These are phyloP conservation scores for Orthosia gracilis DNA, from an alignment of 2,888 invertebrate genomes.

Conservation along the genomic window DNA sequence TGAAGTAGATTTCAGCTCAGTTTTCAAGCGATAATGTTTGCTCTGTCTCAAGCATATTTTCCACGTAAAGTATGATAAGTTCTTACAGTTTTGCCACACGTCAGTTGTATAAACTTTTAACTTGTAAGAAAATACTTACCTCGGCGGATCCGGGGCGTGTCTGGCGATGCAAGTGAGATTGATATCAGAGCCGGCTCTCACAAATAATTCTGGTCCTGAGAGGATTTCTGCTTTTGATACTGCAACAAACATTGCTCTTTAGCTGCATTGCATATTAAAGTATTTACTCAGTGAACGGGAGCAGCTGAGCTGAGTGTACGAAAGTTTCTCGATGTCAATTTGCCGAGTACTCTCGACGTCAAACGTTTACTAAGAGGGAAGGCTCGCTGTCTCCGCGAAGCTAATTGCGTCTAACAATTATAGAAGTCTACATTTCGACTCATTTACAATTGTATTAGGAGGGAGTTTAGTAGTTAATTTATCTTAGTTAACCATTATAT, in stretches of 20 bases:
- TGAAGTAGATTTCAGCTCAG: slow-evolving; percentile 22
- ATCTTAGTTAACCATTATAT: slow-evolving; percentile 23
- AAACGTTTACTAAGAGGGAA: slow-evolving; percentile 46
- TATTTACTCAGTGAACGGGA: slow-evolving; percentile 30
- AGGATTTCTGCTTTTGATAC: slow-evolving; percentile 97
- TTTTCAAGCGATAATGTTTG: slow-evolving; percentile 22
- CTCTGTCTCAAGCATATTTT: slow-evolving; percentile 33
- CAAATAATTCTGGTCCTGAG: slow-evolving; percentile 96
- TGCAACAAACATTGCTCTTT: slow-evolving; percentile 80
- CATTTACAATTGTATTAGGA: slow-evolving; percentile 35
- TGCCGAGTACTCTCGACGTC: slow-evolving; percentile 32
- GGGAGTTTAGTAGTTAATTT: slow-evolving; percentile 30
- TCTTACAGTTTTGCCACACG: slow-evolving; percentile 8
- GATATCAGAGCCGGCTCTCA: slow-evolving; percentile 97
- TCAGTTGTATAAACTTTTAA: slow-evolving; percentile 26
- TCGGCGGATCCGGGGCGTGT: slow-evolving; percentile 95
- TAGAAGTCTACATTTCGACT: slow-evolving; percentile 35
- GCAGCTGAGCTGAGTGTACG: slow-evolving; percentile 5
- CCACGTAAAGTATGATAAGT: background rate
- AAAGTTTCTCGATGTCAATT: slow-evolving; percentile 52
- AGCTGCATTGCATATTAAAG: slow-evolving; percentile 31
- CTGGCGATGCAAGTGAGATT: slow-evolving; percentile 97
- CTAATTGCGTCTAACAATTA: slow-evolving; percentile 49
- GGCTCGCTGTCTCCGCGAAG: slow-evolving; percentile 20
- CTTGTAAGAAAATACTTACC: slow-evolving; percentile 89